A percentile compares a stretch with the other conserved stretches of the same genome.
phyloP scores from a whole-genome alignment of 2,888 invertebrate species.

The Carpatolechia fugitivella region DNA sequence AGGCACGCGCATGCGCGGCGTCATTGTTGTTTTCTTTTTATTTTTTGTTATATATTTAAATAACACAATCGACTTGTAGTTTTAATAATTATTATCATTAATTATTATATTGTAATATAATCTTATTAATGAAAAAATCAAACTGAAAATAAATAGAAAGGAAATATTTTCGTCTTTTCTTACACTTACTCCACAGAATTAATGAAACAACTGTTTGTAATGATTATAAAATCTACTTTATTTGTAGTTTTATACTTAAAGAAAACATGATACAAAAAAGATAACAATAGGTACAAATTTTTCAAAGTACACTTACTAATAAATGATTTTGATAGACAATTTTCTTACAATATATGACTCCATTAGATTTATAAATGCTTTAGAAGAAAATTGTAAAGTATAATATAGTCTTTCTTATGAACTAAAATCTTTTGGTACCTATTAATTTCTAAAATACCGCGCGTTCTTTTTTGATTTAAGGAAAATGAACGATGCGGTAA shows the following conservation, averaged over 20 bases:
- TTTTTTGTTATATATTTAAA: constrained; percentile 78
- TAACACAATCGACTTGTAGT: constrained; percentile 78
- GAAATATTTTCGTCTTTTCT: constrained; percentile 43
- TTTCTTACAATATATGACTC: constrained; percentile 23
- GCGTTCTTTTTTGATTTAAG: background rate
- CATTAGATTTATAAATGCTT: constrained; percentile 28
- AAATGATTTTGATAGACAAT: constrained; percentile 30
- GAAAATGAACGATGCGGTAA: background rate
- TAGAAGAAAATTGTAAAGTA: constrained; percentile 19
- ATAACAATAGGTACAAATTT: constrained; percentile 28
- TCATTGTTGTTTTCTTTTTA: constrained; percentile 71
- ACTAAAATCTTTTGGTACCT: background rate
- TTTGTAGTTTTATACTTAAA: constrained; percentile 14
- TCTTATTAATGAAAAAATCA: constrained; percentile 79
- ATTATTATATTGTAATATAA: constrained; percentile 79
- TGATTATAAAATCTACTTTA: constrained; percentile 44
- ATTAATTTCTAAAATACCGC: background rate
- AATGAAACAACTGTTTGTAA: constrained; percentile 32
- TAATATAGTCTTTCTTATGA: constrained; percentile 2
- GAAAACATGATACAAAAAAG: constrained; percentile 37
- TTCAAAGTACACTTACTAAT: constrained; percentile 15
- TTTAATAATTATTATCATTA: constrained; percentile 79
- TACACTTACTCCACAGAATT: constrained; percentile 9
- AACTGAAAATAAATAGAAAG: constrained; percentile 77
- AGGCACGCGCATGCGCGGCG: constrained; percentile 46